phyloP scores from a whole-genome alignment of 2,888 invertebrate genomes.

The Lasioglossum lativentre region DNA sequence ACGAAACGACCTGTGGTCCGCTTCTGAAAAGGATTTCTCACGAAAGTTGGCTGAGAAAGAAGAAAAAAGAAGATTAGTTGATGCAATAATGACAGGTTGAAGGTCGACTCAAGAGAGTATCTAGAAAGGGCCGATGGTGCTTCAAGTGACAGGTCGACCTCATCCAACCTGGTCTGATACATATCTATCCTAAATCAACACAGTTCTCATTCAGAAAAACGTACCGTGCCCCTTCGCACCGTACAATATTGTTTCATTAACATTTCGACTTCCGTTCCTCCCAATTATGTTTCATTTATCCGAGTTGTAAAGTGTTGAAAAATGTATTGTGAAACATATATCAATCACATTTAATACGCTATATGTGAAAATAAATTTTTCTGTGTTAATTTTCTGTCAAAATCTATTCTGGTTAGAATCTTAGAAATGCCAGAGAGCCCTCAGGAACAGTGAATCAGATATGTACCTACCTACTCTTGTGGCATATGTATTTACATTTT shows the following conservation, averaged over 20 bases:
- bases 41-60: constrained; percentile 18
- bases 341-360: too few relatives aligned
- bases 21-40: constrained; percentile 46
- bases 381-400: too few relatives aligned
- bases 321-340: background rate
- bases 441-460: too few relatives aligned
- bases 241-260: constrained; percentile 69
- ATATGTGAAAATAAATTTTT: too few relatives aligned
- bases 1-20: background rate
- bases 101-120: constrained; percentile 73
- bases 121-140: constrained; percentile 82
- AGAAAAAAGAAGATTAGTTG: constrained; percentile 58
- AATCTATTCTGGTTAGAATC: too few relatives aligned
- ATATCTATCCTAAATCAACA: constrained; percentile 84
- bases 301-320: background rate
- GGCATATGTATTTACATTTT: too few relatives aligned
- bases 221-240: constrained; percentile 37
- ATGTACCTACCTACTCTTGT: too few relatives aligned
- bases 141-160: constrained; percentile 83
- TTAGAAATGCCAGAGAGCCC: too few relatives aligned
- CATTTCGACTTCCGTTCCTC: constrained; percentile 75
- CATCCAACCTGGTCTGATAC: constrained; percentile 80
- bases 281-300: constrained; percentile 12
- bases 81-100: constrained; percentile 82
- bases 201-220: constrained; percentile 68